These are phyloP conservation scores for Siniperca obscura DNA, from an alignment of 2,797 vertebrate genomes.

Conservation along the genomic window DNA sequence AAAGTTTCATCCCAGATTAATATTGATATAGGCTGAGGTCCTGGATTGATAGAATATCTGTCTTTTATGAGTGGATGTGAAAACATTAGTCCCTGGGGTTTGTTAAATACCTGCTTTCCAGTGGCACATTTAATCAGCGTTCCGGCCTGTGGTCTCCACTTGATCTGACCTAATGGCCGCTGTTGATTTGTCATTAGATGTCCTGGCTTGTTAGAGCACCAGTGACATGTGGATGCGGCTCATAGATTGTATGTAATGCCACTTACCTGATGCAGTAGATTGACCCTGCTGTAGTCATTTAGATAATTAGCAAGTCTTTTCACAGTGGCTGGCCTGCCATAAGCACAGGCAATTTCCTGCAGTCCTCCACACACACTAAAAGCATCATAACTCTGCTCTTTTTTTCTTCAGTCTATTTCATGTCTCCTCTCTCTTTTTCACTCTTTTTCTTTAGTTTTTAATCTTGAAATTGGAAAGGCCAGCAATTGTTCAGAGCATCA, in stretches of 20 bases:
- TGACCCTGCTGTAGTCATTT: conserved; percentile 23
- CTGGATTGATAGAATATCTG: not conserved
- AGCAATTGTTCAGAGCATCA: conserved; percentile 97
- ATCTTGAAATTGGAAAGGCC: conserved; percentile 98
- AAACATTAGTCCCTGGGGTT: conserved; percentile 14
- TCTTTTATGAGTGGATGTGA: conserved; percentile 19
- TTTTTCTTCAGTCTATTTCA: not conserved
- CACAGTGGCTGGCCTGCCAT: not conserved
- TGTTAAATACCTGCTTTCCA: conserved; percentile 22
- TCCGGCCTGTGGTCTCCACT: conserved; percentile 9
- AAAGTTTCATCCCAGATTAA: not conserved
- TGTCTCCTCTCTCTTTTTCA: not conserved
- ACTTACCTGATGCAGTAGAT: conserved; percentile 32
- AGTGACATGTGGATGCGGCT: conserved; percentile 23
- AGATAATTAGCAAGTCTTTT: conserved; percentile 43
- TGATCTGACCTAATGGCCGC: conserved; percentile 6
- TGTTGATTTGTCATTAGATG: conserved; percentile 24
- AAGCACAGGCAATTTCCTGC: conserved; percentile 8
- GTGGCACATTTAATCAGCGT: conserved; percentile 18
- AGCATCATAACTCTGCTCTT: conserved; percentile 7
- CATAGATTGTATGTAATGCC: conserved; percentile 30
- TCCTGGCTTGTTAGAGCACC: conserved; percentile 29
- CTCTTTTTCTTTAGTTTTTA: conserved; percentile 88
- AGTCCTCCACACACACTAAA: conserved; percentile 5
- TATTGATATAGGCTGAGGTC: not conserved